Evolutionary conservation across 92 coral and sea anemone genomes (phyloP).

Genomic region (Desmophyllum pertusum): DNA sequence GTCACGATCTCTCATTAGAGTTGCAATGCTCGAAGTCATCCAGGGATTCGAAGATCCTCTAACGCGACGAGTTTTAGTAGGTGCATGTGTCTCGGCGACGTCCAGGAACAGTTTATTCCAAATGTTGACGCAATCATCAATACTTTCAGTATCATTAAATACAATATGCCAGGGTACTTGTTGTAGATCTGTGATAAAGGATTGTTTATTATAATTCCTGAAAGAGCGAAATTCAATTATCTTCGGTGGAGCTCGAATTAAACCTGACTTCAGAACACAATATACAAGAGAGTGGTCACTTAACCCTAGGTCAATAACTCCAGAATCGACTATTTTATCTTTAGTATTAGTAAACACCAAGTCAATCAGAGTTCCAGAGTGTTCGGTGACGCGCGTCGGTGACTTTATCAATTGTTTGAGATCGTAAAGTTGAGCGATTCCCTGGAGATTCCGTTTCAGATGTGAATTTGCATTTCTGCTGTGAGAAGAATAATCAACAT

Average conservation of each 20-base stretch:
- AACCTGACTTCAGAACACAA: conserved; percentile 53
- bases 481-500: conserved; percentile 24
- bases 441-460: conserved; percentile 45
- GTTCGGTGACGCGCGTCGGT: conserved; percentile 29
- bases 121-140: no score
- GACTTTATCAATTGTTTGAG: conserved; percentile 25
- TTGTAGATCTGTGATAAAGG: conserved; percentile 43
- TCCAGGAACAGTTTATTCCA: no score
- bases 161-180: no score
- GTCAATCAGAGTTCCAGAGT: conserved; percentile 30
- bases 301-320: conserved; percentile 43
- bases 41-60: no score
- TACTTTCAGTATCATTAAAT: no score
- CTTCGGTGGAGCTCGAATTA: conserved; percentile 41
- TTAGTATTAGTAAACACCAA: conserved; percentile 35
- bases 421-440: conserved; percentile 46
- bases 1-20: no score
- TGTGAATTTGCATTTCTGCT: conserved; percentile 33
- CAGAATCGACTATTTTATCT: conserved; percentile 31
- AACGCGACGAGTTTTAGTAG: no score
- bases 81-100: no score
- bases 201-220: conserved; percentile 44
- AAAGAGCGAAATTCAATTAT: conserved; percentile 48
- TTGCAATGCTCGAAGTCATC: no score
- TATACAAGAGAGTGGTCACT: conserved; percentile 57